Evolutionary conservation across 2,888 invertebrate species (phyloP), one percentile per base, ranked within the genome.

Genomic region (Coecobrya sp.): DNA sequence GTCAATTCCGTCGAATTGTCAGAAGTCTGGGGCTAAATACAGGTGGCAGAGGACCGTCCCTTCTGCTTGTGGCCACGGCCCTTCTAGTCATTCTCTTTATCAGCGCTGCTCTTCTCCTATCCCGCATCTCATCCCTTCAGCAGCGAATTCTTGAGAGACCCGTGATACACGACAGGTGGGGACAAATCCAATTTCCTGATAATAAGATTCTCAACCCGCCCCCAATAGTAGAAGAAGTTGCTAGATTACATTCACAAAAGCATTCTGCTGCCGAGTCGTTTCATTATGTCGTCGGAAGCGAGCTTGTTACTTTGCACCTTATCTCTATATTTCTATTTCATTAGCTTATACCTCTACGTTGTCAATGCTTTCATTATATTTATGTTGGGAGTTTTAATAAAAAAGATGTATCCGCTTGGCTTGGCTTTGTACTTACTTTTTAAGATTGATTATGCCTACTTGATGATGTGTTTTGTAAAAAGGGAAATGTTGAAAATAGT

Each of bases 21-120:
- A 59, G 65, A 49, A 36, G 30, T n/a, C 22, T 89, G 0, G 76
- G 86, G 1, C n/a, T 25, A 7, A 89, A 59, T 36, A 27, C 73
- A 13, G 86, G 85, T 55, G 86, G 90, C 13, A 59, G 90, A 16
- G 79, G 85, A 59, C 90, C 90, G 16, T 95, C 96, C 86, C 96
- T 97, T 87, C 95, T 97, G 70, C 96, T 96, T 92, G 95, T 96
- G 68, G 96, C 96, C 94, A 96, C 96, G 30, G 95, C 96, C 79
- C 95, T 97, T 95, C 96, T 97, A 91, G 95, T 97, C 82, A 95
- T 97, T 92, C 95, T 97, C 90, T 96, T 97, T 95, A 95, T 97
- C 82, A 97, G 97, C 27, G 97, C 97, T 25, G 96, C 96, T 81
- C 96, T 96, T 68, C 95, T 97, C 79, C 96, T 97, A 8, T 97